Base-by-base conservation (phyloP, 2,113 vertebrate species). In the Ploceus nigricollis region DNA sequence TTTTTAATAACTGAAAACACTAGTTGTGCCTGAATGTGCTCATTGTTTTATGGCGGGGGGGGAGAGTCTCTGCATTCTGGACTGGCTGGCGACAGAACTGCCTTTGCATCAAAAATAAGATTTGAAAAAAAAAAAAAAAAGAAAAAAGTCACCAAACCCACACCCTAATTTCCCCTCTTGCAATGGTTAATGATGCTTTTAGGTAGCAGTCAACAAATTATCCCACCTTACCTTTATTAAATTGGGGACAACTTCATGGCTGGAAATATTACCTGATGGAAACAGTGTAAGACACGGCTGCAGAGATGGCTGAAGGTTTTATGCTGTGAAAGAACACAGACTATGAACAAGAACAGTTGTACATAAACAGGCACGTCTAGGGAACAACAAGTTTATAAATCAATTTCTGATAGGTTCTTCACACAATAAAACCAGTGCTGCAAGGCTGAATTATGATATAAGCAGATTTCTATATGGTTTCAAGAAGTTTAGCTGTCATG, bases 1-100 rank as follows among this genome's bases (percentile, higher is more conserved):
- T 98, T 98, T 97, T 98, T 98, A 98, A 98, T 98, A 98, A 98
- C 98, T 98, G 98, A 98, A 98, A 98, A 98, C 98, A 98, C 97
- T 96, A 98, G 97, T 96, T 97, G 94, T 95, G 97, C 94, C 97
- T 98, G 98, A 98, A 98, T 98, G 98, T 98, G 98, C 75, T 97
- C 98, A 98, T 98, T 98, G 98, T 98, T 98, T 96, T 66, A 96
- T 73, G 71, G 97, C 2, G 2, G 93, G 97, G 97, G 97, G 95
- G 97, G 93, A 96, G 96, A 92, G 97, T 94, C 97, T 89, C 93
- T 3, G 8, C 94, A 94, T 57, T 86, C 98, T 97, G 98, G 98
- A 98, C 98, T 98, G 90, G 89, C 97, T 98, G 98, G 98, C 98
- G 98, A 98, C 98, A 98, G 94, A 78, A 92, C 94, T 87, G 98